phyloP scores from a whole-genome alignment of 2,113 vertebrate species.

The Typhlomys cinereus region DNA sequence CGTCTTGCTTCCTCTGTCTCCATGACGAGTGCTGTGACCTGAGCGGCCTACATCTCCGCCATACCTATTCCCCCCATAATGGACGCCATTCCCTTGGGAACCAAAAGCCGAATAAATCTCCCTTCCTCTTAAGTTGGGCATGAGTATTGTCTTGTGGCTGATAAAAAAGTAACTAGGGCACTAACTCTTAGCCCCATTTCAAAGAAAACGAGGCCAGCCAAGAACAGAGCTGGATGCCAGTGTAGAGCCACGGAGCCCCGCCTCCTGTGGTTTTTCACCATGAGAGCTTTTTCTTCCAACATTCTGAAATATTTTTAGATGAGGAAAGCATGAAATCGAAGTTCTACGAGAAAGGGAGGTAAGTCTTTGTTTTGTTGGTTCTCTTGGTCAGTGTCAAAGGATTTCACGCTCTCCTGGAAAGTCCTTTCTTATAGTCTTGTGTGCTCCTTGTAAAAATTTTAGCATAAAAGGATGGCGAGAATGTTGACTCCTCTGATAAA shows the following conservation, averaged over 20 bases:
- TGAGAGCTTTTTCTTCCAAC: neutral
- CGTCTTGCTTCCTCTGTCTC: no score
- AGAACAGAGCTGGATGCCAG: neutral
- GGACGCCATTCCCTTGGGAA: no score
- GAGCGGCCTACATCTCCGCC: no score
- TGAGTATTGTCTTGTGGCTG: no score
- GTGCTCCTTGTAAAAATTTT: neutral
- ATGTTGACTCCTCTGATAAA: neutral
- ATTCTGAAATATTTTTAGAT: neutral
- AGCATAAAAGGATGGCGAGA: constrained; percentile 13
- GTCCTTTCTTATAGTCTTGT: neutral
- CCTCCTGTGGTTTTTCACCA: neutral
- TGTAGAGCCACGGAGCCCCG: neutral
- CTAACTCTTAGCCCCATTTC: neutral
- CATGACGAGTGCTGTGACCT: no score
- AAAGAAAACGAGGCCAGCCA: neutral
- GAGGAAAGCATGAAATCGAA: neutral
- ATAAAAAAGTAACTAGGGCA: no score
- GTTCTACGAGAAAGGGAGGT: neutral
- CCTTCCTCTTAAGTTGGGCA: no score
- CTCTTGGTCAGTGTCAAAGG: neutral
- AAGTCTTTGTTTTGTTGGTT: neutral
- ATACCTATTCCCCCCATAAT: no score
- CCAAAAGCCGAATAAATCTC: no score
- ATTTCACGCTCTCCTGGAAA: constrained; percentile 11